Evolutionary conservation across 35 echinoderm and acorn worm genomes (phyloP), one percentile per base, ranked within the genome.

Genomic region (Stichopus chloronotus): DNA sequence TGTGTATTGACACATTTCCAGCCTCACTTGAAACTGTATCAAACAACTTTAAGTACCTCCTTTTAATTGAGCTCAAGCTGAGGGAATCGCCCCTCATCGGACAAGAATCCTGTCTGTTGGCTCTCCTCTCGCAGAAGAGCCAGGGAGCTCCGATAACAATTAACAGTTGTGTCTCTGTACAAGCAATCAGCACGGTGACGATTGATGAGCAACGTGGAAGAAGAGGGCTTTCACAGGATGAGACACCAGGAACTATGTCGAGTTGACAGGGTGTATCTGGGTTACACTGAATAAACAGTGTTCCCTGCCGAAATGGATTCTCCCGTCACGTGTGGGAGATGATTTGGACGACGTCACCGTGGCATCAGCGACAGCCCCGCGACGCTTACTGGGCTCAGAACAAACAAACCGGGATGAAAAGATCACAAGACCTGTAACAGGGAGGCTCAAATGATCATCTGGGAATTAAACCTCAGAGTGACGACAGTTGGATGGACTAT

Each of bases 221-320:
- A 58, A 23, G 52, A 85, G 4, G 55, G 17, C 21, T 78, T 58
- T 85, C 19, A 56, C 11, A 13, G 23, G 82, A 85, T 58, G 55
- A 85, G 82, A 58, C 24, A 17, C 58, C 17, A 22, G 57, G n/a
- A 85, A 58, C 20, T n/a, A 14, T 20, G 55, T 74, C 69, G 57
- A 85, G 82, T 8, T 58, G 55, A 59, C 54, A 59, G 69, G 22
- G 69, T 85, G 55, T 58, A 85, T 58, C 82, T 85, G 82, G 82
- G 82, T 85, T 85, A 85, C 43, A 58, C 82, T 85, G 82, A 85
- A 85, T 58, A 85, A 85, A 85, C 58, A 85, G 17, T 74, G 69
- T 74, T 43, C 69, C 19, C 22, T 74, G 22, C 22, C 14, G 17
- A 74, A 43, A 16, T 74, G 69, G 17, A 74, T 74, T 74, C 69